Percentiles rank a stretch among this genome's conserved stretches.
Conservation (phyloP, 2,113 vertebrate genomes). For the Heptranchias perlo region DNA sequence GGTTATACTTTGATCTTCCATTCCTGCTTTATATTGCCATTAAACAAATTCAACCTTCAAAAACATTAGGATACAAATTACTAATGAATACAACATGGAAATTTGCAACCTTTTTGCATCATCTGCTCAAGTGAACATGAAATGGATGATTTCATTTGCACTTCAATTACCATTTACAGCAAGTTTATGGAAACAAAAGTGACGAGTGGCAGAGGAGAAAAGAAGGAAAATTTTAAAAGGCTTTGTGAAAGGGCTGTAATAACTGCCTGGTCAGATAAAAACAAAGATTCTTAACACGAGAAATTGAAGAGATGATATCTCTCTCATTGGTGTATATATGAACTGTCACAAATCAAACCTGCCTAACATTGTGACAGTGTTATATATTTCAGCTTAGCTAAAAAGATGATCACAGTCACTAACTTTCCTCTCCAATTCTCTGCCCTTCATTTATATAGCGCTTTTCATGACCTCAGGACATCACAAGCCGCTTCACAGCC, state of each 20-base stretch:
- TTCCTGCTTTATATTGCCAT: neutral
- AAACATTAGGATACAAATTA: neutral
- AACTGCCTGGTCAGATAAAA: neutral
- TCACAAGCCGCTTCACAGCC: neutral
- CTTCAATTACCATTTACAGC: neutral
- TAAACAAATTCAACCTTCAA: conserved; percentile 18
- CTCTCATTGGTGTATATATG: neutral
- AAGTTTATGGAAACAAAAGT: neutral
- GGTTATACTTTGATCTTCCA: neutral
- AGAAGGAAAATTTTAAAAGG: neutral
- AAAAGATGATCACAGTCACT: no score
- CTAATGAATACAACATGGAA: neutral
- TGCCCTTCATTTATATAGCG: neutral
- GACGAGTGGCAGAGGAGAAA: neutral
- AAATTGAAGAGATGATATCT: neutral
- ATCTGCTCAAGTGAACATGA: neutral
- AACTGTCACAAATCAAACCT: neutral
- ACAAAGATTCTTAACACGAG: neutral
- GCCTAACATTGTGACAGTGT: neutral
- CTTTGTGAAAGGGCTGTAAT: neutral
- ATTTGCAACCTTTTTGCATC: neutral
- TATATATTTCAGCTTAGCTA: neutral
- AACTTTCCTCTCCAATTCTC: neutral
- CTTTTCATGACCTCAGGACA: neutral
- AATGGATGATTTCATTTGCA: neutral